phyloP scores from a whole-genome alignment of 1,140 invertebrate species.

The Bombus waltoni region DNA sequence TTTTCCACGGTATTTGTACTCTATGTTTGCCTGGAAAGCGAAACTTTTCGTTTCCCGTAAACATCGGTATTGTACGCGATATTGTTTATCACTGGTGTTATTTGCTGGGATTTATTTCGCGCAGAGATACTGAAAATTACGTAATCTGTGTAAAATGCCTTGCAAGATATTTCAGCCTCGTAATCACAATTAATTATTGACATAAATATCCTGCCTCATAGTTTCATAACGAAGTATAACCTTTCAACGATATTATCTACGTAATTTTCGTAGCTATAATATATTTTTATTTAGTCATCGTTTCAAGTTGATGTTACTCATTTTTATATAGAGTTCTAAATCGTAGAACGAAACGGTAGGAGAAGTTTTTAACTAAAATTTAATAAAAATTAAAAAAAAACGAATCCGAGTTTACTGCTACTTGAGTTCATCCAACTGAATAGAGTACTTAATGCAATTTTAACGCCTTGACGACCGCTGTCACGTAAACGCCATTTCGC shows the following conservation, averaged over 20 bases:
- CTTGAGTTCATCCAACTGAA: slow-evolving; percentile 4
- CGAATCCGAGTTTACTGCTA: not conserved
- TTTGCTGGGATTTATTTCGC: not conserved
- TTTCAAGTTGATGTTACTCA: not conserved
- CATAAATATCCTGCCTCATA: not conserved
- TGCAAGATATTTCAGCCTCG: not conserved
- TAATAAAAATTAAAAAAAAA: not conserved
- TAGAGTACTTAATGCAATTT: slow-evolving; percentile 13
- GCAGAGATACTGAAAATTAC: not conserved
- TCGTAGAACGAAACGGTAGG: not conserved
- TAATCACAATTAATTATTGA: not conserved
- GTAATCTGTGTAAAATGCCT: too few species aligned
- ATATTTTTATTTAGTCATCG: not conserved
- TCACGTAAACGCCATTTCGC: too few species aligned
- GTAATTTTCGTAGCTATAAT: not conserved
- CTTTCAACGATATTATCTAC: not conserved
- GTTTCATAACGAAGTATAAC: not conserved
- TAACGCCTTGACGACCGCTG: slow-evolving; percentile 11
- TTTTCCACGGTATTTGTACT: slow-evolving; percentile 12
- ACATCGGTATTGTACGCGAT: not conserved
- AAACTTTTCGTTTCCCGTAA: not conserved
- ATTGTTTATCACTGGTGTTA: not conserved
- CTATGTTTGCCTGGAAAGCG: not conserved
- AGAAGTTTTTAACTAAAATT: not conserved
- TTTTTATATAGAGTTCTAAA: too few species aligned